These are phyloP conservation scores for Polypedilum vanderplanki DNA, from an alignment of 1,140 invertebrate genomes.

Conservation along the genomic window DNA sequence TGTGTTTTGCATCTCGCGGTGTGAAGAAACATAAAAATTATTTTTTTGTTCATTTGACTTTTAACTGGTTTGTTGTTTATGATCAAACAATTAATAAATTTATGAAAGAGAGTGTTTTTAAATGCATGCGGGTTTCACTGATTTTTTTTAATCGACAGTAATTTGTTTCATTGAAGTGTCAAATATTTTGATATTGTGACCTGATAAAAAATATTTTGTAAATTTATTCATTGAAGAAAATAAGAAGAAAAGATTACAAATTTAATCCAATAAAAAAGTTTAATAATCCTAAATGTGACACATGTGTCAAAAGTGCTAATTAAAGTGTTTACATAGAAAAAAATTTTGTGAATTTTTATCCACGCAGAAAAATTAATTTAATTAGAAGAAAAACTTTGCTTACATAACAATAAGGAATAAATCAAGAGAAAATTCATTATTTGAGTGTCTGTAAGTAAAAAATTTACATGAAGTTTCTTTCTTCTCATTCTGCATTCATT, in stretches of 20 bases:
- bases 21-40: not conserved
- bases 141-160: constrained; percentile 1
- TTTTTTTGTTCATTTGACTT: not conserved
- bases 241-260: not conserved
- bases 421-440: no score
- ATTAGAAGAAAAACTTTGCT: no score
- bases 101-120: not conserved
- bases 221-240: no score
- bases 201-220: constrained; percentile 2
- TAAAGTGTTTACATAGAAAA: not conserved
- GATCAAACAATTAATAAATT: not conserved
- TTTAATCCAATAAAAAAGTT: not conserved
- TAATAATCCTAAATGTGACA: not conserved
- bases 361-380: no score
- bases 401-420: no score
- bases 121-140: not conserved
- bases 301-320: not conserved
- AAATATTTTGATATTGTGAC: not conserved
- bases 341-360: not conserved
- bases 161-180: constrained; percentile 28
- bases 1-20: not conserved
- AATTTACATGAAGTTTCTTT: no score
- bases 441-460: no score
- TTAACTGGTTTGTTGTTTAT: constrained; percentile 15
- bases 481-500: no score